Evolutionary conservation across 2,888 invertebrate genomes (phyloP), one percentile per base, ranked within the genome.

Genomic region (Elaeidobius kamerunicus): DNA sequence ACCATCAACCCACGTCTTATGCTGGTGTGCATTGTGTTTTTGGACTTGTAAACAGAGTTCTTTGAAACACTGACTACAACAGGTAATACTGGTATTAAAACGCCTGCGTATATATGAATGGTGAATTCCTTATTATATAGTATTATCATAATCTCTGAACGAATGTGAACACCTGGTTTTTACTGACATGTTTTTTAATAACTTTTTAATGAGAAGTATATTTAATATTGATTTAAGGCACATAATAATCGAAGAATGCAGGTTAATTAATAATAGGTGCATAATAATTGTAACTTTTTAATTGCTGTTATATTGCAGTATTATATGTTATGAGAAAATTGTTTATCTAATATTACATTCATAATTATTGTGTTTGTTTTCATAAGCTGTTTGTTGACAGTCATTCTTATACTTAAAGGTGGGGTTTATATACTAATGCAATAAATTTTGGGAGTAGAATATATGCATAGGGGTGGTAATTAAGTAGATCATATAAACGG

Each of bases 31-130:
- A 46, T 52, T 52, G 45, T 52, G 52, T 51, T 51, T 51, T 43
- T 51, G 30, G 44, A 44, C 50, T 51, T 51, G 50, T 51, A 51
- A 51, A 39, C 43, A 19, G 28, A 51, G 36, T 51, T 51, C 50
- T 44, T 51, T 44, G 30, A 44, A 51, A 44, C 34, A 40, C 40
- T 41, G 32, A 40, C 41, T 51, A 44, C 51, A 50, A 35, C 50
- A 51, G 51, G 51, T 51, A 51, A 51, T 40, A 42, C 50, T 44
- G 44, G 51, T 39, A 51, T 44, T 50, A 14, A 50, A 42, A 28
- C 36, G 36, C 42, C 42, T 18, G 7, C 7, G 38, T 38, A 6
- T 23, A 11, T 18, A 34, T 43, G 42, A n/a, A 35, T 30, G 43
- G 18, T 43, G 49, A 42, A 43, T 50, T 50, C 30, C n/a, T n/a